Conservation (phyloP, 2,888 invertebrate species). For the Patella ulyssiponensis region DNA sequence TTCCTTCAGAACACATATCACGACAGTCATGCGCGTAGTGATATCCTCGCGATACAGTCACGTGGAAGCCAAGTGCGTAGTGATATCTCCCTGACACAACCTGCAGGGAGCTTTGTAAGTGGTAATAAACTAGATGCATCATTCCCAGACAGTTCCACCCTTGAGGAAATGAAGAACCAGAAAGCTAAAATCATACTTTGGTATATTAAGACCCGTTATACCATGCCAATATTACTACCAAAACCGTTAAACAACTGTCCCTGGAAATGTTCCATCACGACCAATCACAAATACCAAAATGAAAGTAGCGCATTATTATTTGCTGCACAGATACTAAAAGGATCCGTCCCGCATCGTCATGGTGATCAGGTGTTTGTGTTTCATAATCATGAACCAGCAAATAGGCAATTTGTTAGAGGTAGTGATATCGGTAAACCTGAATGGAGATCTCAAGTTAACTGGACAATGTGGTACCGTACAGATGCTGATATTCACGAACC, state of each 20-base stretch:
- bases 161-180: no score
- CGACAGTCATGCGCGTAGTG: no score
- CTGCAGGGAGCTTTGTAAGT: no score
- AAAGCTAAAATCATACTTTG: not conserved
- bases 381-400: not conserved
- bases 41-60: no score
- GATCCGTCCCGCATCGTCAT: not conserved
- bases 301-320: conserved; percentile 16
- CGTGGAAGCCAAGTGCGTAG: no score
- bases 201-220: not conserved
- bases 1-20: no score
- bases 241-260: not conserved
- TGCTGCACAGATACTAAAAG: not conserved
- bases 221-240: not conserved
- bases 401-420: not conserved
- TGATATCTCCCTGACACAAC: no score
- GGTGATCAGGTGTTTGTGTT: not conserved
- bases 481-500: not conserved
- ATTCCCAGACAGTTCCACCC: no score
- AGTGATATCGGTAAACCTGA: not conserved
- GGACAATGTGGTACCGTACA: conserved; percentile 1
- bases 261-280: conserved; percentile 10
- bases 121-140: no score
- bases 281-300: conserved; percentile 10
- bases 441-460: not conserved